Percentiles rank a stretch among this genome's conserved stretches.
phyloP scores from a whole-genome alignment of 1,140 invertebrate species.

The Drosophila willistoni region DNA sequence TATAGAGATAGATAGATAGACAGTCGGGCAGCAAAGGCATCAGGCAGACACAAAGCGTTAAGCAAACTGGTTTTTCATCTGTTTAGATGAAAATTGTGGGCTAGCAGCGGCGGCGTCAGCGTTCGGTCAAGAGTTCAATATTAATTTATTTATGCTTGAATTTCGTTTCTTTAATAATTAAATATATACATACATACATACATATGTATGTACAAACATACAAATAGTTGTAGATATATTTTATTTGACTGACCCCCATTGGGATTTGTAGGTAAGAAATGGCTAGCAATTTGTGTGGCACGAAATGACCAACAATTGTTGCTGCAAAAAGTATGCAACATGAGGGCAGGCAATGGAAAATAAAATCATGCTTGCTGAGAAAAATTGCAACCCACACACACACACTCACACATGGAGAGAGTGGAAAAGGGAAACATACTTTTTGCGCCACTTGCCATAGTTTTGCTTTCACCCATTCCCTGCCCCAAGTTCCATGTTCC shows the following conservation, averaged over 20 bases:
- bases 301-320: conserved; percentile 65
- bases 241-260: conserved; percentile 14
- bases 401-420: conserved; percentile 8
- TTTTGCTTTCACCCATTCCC: conserved; percentile 10
- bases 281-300: conserved; percentile 58
- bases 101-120: conserved; percentile 17
- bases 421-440: conserved; percentile 19
- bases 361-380: conserved; percentile 41
- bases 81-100: conserved; percentile 53
- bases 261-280: conserved; percentile 38
- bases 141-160: conserved; percentile 62
- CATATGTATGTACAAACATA: conserved; percentile 37
- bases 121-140: conserved; percentile 67
- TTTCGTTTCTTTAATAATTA: conserved; percentile 58
- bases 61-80: conserved; percentile 55
- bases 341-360: conserved; percentile 9
- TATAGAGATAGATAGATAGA: conserved; percentile 58
- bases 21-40: conserved; percentile 38
- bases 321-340: conserved; percentile 62
- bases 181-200: conserved; percentile 51
- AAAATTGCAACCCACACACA: conserved; percentile 47
- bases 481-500: too few relatives aligned
- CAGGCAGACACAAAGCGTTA: too few relatives aligned
- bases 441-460: conserved; percentile 30
- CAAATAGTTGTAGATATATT: not conserved